Evolutionary conservation across 2,797 vertebrate species (phyloP), one percentile per base, ranked within the genome.

Genomic region (Eutrigla gurnardus): DNA sequence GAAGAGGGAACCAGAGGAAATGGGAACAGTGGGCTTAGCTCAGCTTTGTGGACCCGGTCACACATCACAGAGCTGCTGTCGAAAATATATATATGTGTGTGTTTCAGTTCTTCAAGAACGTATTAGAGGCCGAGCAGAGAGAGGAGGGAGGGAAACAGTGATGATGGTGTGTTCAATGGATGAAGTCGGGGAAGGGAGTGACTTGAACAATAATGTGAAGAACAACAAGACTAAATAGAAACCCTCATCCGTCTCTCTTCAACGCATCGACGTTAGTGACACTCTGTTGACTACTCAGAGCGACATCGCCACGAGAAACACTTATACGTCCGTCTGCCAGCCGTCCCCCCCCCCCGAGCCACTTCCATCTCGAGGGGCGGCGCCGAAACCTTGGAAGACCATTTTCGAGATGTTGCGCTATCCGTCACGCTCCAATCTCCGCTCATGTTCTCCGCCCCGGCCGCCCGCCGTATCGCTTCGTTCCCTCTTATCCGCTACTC

Each of bases 401-500:
- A 78, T 82, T 91, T 25, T 85, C 63, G 2, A 89, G 87, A 89
- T 71, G 75, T 61, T 47, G 65, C 11, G 66, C 75, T 37, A 88
- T 89, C 84, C 82, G 84, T 93, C 90, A 91, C 57, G 59, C 82
- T 88, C 86, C 77, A 82, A 74, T 86, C 86, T 66, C 75, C 55
- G 42, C 69, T 58, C 46, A 74, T 43, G 66, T 57, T 77, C 70
- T 64, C 75, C 69, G 39, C 49, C 63, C 50, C 61, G 35, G 69
- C 78, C 74, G 87, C 76, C 6, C 78, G 32, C 83, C 43, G 35
- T 73, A 78, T 88, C 87, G 84, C 85, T 80, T 84, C 82, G 66
- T 86, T 87, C 77, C 25, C 80, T 87, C 88, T 91, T 75, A 86
- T 89, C 81, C 69, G 67, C 84, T 33, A 52, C 81, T 89, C 85